These are phyloP conservation scores for Propithecus coquereli DNA, from an alignment of 2,113 vertebrate genomes.

Conservation along the genomic window DNA sequence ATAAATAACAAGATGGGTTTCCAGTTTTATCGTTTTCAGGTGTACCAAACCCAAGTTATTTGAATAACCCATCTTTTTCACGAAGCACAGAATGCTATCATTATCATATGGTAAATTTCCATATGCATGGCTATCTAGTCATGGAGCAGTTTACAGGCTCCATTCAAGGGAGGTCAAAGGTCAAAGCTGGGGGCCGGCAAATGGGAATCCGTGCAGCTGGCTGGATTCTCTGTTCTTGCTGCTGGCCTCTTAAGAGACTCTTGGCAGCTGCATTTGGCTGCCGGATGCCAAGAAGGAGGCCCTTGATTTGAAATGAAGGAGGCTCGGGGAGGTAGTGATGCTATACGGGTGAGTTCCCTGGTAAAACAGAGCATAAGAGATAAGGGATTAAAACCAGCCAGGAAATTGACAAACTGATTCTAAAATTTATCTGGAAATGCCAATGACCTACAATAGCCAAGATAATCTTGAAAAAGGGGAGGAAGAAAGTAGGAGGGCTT, in stretches of 20 bases:
- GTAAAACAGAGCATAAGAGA: background rate
- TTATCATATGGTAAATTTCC: background rate
- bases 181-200: background rate
- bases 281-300: background rate
- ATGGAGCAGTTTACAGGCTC: background rate
- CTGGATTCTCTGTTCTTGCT: background rate
- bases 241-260: background rate
- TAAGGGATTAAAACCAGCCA: background rate
- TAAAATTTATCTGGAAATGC: background rate
- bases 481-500: background rate
- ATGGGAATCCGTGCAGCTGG: background rate
- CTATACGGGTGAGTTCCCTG: background rate
- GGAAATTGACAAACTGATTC: background rate
- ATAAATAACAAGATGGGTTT: background rate
- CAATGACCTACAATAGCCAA: background rate
- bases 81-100: background rate
- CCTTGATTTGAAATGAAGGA: background rate
- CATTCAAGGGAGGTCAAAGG: background rate
- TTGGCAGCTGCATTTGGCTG: background rate
- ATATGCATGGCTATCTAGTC: background rate
- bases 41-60: background rate
- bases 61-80: background rate
- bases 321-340: background rate
- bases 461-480: background rate
- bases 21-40: background rate